Evolutionary conservation across 2,888 invertebrate genomes (phyloP).

Genomic region (Thymelicus sylvestris): DNA sequence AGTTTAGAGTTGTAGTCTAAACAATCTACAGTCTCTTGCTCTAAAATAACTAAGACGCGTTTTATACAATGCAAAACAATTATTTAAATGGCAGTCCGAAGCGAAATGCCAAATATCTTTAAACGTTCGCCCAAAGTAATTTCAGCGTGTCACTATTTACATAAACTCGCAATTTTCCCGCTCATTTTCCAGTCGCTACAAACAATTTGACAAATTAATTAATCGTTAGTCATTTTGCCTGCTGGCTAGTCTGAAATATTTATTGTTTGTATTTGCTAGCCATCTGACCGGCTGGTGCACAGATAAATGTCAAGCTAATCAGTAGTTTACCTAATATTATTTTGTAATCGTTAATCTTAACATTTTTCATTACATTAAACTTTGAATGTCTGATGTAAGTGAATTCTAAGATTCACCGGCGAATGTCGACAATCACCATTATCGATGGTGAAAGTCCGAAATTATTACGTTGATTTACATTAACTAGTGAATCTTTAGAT

Average conservation of each 20-base stretch:
- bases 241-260: constrained; percentile 23
- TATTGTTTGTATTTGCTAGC: constrained; percentile 30
- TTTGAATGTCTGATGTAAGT: no score
- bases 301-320: background rate
- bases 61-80: constrained; percentile 1
- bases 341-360: no score
- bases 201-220: constrained; percentile 53
- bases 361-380: no score
- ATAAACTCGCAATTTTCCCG: constrained; percentile 48
- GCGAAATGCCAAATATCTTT: constrained; percentile 35
- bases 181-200: constrained; percentile 44
- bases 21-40: no score
- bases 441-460: no score
- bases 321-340: no score
- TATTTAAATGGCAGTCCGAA: constrained; percentile 35
- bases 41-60: background rate
- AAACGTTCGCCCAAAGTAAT: constrained; percentile 31
- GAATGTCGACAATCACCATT: no score
- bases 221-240: constrained; percentile 47
- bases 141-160: constrained; percentile 46
- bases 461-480: no score
- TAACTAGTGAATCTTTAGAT: no score
- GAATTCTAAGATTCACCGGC: no score
- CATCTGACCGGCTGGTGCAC: no score
- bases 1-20: no score